Evolutionary conservation across 2,797 vertebrate species (phyloP).

Genomic region (Benthosema pterotum): DNA sequence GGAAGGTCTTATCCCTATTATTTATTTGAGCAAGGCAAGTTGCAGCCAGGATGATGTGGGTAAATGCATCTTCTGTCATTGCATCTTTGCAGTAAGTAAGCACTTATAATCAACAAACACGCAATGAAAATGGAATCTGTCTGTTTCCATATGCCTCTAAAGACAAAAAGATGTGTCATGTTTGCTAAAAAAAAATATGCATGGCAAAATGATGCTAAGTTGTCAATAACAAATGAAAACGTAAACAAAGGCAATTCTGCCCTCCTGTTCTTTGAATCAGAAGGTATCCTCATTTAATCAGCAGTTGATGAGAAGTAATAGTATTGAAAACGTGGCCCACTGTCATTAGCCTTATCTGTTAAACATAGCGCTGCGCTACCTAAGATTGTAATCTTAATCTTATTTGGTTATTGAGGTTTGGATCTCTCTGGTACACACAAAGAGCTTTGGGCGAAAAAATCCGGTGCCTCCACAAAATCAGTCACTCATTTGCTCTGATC

Average conservation of each 20-base stretch:
- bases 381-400: conserved; percentile 73
- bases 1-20: conserved; percentile 67
- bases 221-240: conserved; percentile 1
- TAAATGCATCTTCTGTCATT: conserved; percentile 18
- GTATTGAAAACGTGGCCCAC: conserved; percentile 19
- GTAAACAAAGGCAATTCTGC: background rate
- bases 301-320: conserved; percentile 17
- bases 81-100: conserved; percentile 10
- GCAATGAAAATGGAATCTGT: background rate
- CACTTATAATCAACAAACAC: background rate
- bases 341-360: conserved; percentile 63
- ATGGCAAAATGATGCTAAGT: background rate
- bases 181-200: conserved; percentile 10
- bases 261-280: conserved; percentile 1
- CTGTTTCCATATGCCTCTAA: too few relatives aligned
- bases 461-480: conserved; percentile 7
- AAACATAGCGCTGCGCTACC: conserved; percentile 45
- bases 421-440: conserved; percentile 43
- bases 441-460: conserved; percentile 48
- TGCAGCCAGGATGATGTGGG: conserved; percentile 23
- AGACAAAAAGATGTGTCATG: background rate
- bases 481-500: conserved; percentile 9
- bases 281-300: conserved; percentile 35
- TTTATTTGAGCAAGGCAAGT: conserved; percentile 51
- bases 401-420: conserved; percentile 66